A percentile compares a stretch with the other conserved stretches of the same genome.
Evolutionary conservation across 2,888 invertebrate genomes (phyloP).

Genomic region (Rhopalosiphum nymphaeae): DNA sequence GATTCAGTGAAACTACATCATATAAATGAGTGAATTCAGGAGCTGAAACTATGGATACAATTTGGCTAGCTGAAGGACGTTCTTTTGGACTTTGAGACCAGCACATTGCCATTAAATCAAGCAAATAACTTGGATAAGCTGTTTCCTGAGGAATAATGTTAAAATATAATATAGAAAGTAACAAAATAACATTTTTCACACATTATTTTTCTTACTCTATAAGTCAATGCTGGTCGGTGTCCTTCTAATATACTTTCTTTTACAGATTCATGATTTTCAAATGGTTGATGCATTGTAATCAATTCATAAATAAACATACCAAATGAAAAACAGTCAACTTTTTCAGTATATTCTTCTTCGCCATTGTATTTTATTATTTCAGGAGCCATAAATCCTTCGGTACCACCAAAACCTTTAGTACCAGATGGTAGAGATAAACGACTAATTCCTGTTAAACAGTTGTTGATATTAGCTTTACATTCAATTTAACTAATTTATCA

Average conservation of each 20-base stretch:
- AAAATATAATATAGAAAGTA: not conserved
- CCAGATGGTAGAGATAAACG: slow-evolving; percentile 89
- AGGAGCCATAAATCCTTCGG: slow-evolving; percentile 99
- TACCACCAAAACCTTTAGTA: slow-evolving; percentile 97
- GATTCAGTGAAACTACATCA: slow-evolving; percentile 82
- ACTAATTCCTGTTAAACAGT: slow-evolving; percentile 78
- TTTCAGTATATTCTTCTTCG: slow-evolving; percentile 98
- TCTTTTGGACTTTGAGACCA: slow-evolving; percentile 87
- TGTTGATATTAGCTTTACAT: not conserved
- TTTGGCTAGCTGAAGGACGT: slow-evolving; percentile 93
- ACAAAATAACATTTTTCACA: not conserved
- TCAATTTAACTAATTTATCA: not conserved
- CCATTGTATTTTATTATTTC: slow-evolving; percentile 99
- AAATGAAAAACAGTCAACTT: slow-evolving; percentile 98
- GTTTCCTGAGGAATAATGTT: slow-evolving; percentile 75
- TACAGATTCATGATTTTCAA: slow-evolving; percentile 96
- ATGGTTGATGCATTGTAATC: slow-evolving; percentile 91
- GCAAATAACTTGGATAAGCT: slow-evolving; percentile 86
- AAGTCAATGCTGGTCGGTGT: slow-evolving; percentile 88
- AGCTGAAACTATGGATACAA: slow-evolving; percentile 90
- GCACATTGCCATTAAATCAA: slow-evolving; percentile 96
- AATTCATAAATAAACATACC: slow-evolving; percentile 99
- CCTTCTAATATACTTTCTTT: slow-evolving; percentile 97
- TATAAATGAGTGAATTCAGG: slow-evolving; percentile 93
- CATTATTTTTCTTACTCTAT: slow-evolving; percentile 75